A percentile compares a stretch with the other conserved stretches of the same genome.
Conservation (phyloP, 23 tunicate species). For the Aplidium turbinatum region DNA sequence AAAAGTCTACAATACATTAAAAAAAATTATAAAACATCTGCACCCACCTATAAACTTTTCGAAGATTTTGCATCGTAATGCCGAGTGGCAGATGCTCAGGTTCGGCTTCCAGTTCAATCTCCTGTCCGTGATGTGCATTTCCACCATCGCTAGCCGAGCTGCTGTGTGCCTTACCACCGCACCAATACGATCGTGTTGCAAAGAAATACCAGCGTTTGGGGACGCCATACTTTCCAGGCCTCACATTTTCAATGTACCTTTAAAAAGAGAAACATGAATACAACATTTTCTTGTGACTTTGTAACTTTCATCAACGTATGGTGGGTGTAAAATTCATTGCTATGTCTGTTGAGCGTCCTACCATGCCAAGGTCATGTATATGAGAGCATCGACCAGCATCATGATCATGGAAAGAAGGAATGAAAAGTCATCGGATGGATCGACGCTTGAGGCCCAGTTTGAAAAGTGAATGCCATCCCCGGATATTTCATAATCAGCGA, state of each 20-base stretch:
- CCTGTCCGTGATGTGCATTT: neutral
- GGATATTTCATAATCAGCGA: constrained; percentile 62
- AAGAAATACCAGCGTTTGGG: constrained; percentile 93
- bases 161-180: constrained; percentile 37
- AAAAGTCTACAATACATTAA: too few relatives aligned
- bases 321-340: too few relatives aligned
- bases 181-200: constrained; percentile 80
- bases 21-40: too few relatives aligned
- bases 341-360: too few relatives aligned
- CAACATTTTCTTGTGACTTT: too few relatives aligned
- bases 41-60: constrained; percentile 78
- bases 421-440: constrained; percentile 53
- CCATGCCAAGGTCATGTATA: constrained; percentile 71
- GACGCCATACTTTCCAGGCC: constrained; percentile 93
- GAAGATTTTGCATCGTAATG: constrained; percentile 60
- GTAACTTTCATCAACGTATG: too few relatives aligned
- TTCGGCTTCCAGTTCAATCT: constrained; percentile 52
- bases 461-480: constrained; percentile 72
- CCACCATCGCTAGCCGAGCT: neutral
- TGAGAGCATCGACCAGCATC: constrained; percentile 80
- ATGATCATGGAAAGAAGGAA: constrained; percentile 47
- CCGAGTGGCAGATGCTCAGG: constrained; percentile 69
- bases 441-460: constrained; percentile 71
- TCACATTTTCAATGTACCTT: constrained; percentile 95
- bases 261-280: neutral